A percentile compares a stretch with the other conserved stretches of the same genome.
These are phyloP conservation scores for Sphaeridia pumilis DNA, from an alignment of 2,888 invertebrate genomes.

Conservation along the genomic window DNA sequence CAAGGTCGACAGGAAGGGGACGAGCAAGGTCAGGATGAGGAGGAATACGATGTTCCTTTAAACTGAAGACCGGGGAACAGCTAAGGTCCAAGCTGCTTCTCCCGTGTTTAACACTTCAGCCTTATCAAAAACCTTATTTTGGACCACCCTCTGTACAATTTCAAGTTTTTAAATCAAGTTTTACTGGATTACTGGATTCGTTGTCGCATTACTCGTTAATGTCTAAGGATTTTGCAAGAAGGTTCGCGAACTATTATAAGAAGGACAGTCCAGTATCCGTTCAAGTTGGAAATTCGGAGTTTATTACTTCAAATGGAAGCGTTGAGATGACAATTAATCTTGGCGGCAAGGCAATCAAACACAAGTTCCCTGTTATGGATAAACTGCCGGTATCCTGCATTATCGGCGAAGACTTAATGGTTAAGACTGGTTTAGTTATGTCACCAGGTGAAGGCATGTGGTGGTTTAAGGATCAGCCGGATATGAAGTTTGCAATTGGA, in stretches of 20 bases:
- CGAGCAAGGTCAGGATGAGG: background rate
- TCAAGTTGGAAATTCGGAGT: background rate
- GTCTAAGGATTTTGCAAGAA: background rate
- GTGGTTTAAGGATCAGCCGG: background rate
- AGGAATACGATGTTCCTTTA: no score
- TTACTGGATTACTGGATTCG: background rate
- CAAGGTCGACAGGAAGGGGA: no score
- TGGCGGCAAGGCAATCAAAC: background rate
- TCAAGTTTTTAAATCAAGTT: background rate
- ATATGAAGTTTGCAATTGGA: background rate
- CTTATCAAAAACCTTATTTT: background rate
- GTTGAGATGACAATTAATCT: background rate
- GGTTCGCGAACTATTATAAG: background rate
- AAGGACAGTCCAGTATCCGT: background rate
- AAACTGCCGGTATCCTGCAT: background rate
- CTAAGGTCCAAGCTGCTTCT: background rate
- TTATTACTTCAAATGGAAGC: background rate
- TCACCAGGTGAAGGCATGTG: background rate
- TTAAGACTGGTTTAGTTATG: background rate
- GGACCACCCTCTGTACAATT: background rate
- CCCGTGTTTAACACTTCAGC: background rate
- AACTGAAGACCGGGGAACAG: background rate
- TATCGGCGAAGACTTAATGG: background rate
- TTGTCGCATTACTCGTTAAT: background rate
- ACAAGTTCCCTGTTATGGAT: background rate